Evolutionary conservation across 2,113 vertebrate genomes (phyloP).

Genomic region (Bufo gargarizans): DNA sequence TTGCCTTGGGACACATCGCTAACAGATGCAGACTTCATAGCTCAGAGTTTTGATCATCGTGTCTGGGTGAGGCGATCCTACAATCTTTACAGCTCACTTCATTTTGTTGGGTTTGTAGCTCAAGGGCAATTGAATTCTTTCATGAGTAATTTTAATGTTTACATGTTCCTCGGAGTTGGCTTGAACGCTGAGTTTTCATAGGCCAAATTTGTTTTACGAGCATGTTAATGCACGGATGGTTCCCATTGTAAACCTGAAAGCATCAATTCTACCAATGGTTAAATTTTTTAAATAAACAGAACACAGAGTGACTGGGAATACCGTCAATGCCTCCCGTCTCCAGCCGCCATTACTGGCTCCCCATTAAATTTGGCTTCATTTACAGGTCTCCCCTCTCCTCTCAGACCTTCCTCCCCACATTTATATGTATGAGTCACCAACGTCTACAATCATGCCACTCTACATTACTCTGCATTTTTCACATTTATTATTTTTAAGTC

Average conservation of each 20-base stretch:
- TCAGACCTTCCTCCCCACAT: neutral
- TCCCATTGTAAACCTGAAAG: slow-evolving; percentile 32
- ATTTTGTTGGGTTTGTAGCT: slow-evolving; percentile 10
- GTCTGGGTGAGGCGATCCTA: neutral
- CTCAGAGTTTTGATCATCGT: slow-evolving; percentile 30
- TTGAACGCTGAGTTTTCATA: slow-evolving; percentile 11
- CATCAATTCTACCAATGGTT: slow-evolving; percentile 42
- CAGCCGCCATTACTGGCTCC: slow-evolving; percentile 54
- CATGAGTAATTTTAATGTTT: slow-evolving; percentile 32
- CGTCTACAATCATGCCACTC: neutral
- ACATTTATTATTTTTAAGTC: neutral
- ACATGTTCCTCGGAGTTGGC: slow-evolving; percentile 35
- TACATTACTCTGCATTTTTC: neutral
- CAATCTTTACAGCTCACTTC: slow-evolving; percentile 56
- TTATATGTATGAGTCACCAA: slow-evolving; percentile 27
- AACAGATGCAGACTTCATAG: slow-evolving; percentile 51
- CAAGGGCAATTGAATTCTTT: slow-evolving; percentile 42
- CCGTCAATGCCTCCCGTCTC: slow-evolving; percentile 26
- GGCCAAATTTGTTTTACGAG: slow-evolving; percentile 36
- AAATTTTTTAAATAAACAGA: slow-evolving; percentile 57
- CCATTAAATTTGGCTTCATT: slow-evolving; percentile 50
- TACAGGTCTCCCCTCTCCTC: slow-evolving; percentile 17
- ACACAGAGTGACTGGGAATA: slow-evolving; percentile 42
- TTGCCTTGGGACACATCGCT: slow-evolving; percentile 44
- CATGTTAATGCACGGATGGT: neutral